A percentile compares a stretch with the other conserved stretches of the same genome.
phyloP scores from a whole-genome alignment of 2,888 invertebrate genomes.

The Agrotis segetum region DNA sequence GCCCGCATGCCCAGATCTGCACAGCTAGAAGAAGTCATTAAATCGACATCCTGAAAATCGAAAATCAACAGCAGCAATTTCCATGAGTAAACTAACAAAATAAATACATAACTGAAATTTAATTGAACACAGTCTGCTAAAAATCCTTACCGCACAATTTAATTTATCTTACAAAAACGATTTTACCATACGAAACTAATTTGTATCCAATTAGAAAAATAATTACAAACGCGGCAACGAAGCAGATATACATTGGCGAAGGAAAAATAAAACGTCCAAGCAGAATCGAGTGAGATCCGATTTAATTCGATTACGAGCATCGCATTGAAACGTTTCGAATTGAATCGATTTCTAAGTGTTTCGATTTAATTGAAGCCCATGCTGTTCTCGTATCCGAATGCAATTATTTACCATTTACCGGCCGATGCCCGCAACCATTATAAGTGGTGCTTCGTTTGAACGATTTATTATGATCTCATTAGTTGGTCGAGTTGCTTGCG shows the following conservation, averaged over 20 bases:
- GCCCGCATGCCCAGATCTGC: too few relatives aligned
- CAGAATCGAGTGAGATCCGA: constrained; percentile 65
- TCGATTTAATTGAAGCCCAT: constrained; percentile 75
- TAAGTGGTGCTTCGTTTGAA: constrained; percentile 60
- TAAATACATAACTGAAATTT: not conserved
- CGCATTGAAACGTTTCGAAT: constrained; percentile 71
- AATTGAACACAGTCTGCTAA: constrained; percentile 8
- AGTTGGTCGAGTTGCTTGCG: constrained; percentile 41
- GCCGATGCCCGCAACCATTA: constrained; percentile 68
- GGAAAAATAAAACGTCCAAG: constrained; percentile 64
- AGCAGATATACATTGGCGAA: constrained; percentile 46
- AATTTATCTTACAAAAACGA: constrained; percentile 30
- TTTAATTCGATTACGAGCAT: constrained; percentile 76
- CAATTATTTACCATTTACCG: constrained; percentile 77
- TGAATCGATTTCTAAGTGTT: constrained; percentile 77
- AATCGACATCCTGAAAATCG: not conserved
- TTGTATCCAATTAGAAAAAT: constrained; percentile 66
- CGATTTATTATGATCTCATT: constrained; percentile 34
- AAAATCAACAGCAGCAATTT: not conserved
- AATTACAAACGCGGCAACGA: constrained; percentile 53
- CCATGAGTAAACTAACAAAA: not conserved
- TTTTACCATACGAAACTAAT: constrained; percentile 55
- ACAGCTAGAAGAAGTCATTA: not conserved
- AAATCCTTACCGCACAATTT: constrained; percentile 23
- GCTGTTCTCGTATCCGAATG: constrained; percentile 69